These are phyloP conservation scores for Uria aalge DNA, from an alignment of 2,113 vertebrate genomes.

Conservation along the genomic window DNA sequence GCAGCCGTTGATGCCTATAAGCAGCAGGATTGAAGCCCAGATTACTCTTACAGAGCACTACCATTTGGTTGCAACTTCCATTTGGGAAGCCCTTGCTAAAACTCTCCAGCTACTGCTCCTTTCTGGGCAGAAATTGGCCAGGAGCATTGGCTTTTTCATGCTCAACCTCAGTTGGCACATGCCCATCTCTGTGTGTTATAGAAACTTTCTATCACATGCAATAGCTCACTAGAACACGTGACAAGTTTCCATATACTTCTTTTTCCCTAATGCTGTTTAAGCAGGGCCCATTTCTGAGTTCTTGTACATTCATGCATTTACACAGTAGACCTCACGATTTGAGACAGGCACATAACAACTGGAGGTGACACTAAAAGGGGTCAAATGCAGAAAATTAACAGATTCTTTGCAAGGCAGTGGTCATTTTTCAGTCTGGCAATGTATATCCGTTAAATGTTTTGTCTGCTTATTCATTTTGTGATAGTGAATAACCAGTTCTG, in stretches of 20 bases:
- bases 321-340: not conserved
- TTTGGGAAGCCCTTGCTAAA: not conserved
- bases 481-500: not conserved
- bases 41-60: not conserved
- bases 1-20: not conserved
- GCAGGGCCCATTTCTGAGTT: not conserved
- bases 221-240: not conserved
- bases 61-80: not conserved
- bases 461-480: not conserved
- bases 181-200: not conserved
- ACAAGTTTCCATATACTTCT: not conserved
- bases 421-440: not conserved
- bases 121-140: not conserved
- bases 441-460: not conserved
- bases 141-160: not conserved
- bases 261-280: not conserved
- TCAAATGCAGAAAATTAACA: not conserved
- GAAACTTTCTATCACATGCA: not conserved
- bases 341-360: not conserved
- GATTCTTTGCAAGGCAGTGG: not conserved
- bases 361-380: not conserved
- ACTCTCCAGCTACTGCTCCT: not conserved
- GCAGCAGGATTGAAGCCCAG: not conserved
- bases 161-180: not conserved
- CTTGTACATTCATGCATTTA: not conserved